Base-by-base conservation (phyloP, 1,140 invertebrate species). In the Melipona quadrifasciata region DNA sequence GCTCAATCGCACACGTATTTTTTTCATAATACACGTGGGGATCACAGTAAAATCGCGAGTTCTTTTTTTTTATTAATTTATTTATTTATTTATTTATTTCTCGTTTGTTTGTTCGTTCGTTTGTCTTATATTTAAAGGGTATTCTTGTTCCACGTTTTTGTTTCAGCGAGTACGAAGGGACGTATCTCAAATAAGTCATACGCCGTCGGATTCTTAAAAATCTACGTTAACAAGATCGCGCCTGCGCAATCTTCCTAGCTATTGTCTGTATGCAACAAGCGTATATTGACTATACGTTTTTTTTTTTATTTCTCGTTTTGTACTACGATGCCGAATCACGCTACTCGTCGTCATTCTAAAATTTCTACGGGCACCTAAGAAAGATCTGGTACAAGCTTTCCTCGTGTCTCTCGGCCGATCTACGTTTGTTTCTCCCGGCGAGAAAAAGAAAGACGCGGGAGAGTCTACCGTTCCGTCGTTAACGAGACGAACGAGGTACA, bases 241-340 rank as follows among this genome's bases (percentile, higher is more conserved):
- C 91, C 92, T 91, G 92, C 91, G 92, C 90, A 92, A 92, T 92
- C 84, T 64, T 72, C 85, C 78, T 82, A 90, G 82, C 87, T 93
- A 93, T 93, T 93, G 90, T 93, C 92, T 84, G 87, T 89, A 86
- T 92, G 91, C 90, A 90, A 92, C 88, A 93, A 92, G 92, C 91
- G 77, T 93, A 92, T 89, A 84, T 87, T 87, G 86, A 86, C 81
- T 89, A 89, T 87, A 90, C 76, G 86, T 82, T 86, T 82, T 78
- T 78, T 78, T 78, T 55, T 51, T 79, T 71, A 80, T 71, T 75
- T 78, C 57, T 77, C 51, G n/a, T 75, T 92, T 92, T 92, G 91
- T 92, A 92, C 91, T 92, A 92, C 91, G 81, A 92, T 91, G 86
- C 88, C 87, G 89, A 91, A 72, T 92, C 80, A 81, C 72, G 64